Conservation (phyloP, 2,113 vertebrate species). For the Myotis lucifugus region DNA sequence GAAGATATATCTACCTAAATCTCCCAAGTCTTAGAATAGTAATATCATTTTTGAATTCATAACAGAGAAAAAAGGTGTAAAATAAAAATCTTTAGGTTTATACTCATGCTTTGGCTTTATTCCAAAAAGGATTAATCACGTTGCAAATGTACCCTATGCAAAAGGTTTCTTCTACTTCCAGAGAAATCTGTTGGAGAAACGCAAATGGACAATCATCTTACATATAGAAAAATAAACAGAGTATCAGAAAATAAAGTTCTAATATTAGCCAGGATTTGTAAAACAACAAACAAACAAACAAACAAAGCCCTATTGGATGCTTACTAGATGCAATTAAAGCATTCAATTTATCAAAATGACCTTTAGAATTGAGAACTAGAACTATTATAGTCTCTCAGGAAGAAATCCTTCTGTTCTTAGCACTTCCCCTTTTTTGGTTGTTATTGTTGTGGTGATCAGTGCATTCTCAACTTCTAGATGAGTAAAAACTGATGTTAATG, state of each 20-base stretch:
- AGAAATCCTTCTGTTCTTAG: slow-evolving; percentile 16
- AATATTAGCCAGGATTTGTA: slow-evolving; percentile 7
- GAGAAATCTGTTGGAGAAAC: slow-evolving; percentile 10
- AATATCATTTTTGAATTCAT: slow-evolving; percentile 5
- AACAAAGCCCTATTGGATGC: not conserved
- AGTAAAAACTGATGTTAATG: slow-evolving; percentile 68
- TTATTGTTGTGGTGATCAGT: slow-evolving; percentile 43
- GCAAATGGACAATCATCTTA: not conserved
- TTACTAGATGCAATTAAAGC: slow-evolving; percentile 48
- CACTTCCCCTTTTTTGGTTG: slow-evolving; percentile 29
- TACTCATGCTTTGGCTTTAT: not conserved
- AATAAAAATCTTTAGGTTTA: slow-evolving; percentile 33
- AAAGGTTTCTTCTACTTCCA: not conserved
- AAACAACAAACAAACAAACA: not conserved
- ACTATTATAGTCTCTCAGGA: not conserved
- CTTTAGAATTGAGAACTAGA: slow-evolving; percentile 17
- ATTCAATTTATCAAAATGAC: slow-evolving; percentile 22
- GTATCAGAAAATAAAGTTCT: slow-evolving; percentile 12
- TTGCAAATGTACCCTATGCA: not conserved
- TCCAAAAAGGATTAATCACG: slow-evolving; percentile 7
- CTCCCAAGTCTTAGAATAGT: not conserved
- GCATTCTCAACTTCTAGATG: not conserved
- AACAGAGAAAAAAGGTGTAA: not conserved
- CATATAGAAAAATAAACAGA: slow-evolving; percentile 6
- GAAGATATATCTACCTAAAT: not conserved